phyloP scores from a whole-genome alignment of 2,888 invertebrate species.

The Cynaeus angustus region DNA sequence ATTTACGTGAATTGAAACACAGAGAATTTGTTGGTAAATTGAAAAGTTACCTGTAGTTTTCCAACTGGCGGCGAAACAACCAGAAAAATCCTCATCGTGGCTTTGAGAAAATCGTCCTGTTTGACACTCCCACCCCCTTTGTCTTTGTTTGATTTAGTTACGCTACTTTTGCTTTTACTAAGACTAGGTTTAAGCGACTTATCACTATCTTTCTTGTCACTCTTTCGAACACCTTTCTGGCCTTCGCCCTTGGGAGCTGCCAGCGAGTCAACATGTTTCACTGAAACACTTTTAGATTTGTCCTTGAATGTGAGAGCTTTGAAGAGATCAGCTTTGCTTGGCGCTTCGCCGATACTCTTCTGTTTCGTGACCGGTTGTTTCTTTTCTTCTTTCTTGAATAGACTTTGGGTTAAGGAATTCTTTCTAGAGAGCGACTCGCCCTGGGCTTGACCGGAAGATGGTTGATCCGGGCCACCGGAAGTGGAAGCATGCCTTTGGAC shows the following conservation, averaged over 20 bases:
- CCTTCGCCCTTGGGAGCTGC: conserved; percentile 57
- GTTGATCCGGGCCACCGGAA: conserved; percentile 52
- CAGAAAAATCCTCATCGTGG: conserved; percentile 83
- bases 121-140: conserved; percentile 67
- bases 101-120: conserved; percentile 81
- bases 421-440: conserved; percentile 66
- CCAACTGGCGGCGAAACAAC: conserved; percentile 82
- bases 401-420: conserved; percentile 70
- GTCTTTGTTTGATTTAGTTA: conserved; percentile 21
- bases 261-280: conserved; percentile 62
- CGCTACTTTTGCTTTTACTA: conserved; percentile 60
- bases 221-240: conserved; percentile 68
- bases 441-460: conserved; percentile 58
- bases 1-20: too few relatives aligned
- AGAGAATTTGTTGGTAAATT: background rate
- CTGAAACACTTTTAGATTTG: conserved; percentile 64
- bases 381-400: conserved; percentile 60
- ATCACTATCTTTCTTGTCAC: conserved; percentile 65
- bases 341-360: conserved; percentile 65
- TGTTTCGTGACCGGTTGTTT: conserved; percentile 69
- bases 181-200: conserved; percentile 63
- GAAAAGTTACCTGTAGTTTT: conserved; percentile 72
- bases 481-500: conserved; percentile 70
- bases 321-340: conserved; percentile 60
- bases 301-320: conserved; percentile 66